These are phyloP conservation scores for Phengaris arion DNA, from an alignment of 2,888 invertebrate species.

Conservation along the genomic window DNA sequence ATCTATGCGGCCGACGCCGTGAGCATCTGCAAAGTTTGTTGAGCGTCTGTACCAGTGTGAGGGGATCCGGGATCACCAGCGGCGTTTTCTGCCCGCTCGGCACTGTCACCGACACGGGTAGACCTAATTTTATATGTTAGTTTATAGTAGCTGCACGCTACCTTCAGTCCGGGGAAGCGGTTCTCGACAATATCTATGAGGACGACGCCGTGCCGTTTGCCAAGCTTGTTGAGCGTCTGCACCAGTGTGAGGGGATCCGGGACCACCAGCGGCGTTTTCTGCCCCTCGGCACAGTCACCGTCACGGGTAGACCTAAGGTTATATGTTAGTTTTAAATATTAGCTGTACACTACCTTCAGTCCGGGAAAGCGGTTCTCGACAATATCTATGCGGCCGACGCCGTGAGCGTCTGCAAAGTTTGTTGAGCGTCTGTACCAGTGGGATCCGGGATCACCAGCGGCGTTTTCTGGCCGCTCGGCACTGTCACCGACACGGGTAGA, in stretches of 20 bases:
- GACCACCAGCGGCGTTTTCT: slow-evolving; percentile 61
- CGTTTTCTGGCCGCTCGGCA: slow-evolving; percentile 68
- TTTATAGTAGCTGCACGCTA: neutral
- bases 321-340: neutral
- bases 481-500: slow-evolving; percentile 61
- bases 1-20: slow-evolving; percentile 90
- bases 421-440: slow-evolving; percentile 84
- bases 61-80: slow-evolving; percentile 65
- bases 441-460: slow-evolving; percentile 67
- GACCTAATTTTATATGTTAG: slow-evolving; percentile 46
- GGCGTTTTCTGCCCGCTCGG: slow-evolving; percentile 68
- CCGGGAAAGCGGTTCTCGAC: slow-evolving; percentile 90
- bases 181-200: slow-evolving; percentile 93
- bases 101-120: slow-evolving; percentile 64
- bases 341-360: slow-evolving; percentile 78
- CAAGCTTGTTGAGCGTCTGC: slow-evolving; percentile 84
- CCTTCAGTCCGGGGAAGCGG: slow-evolving; percentile 69
- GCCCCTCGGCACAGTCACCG: slow-evolving; percentile 64
- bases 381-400: slow-evolving; percentile 90
- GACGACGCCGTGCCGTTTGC: slow-evolving; percentile 87
- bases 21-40: slow-evolving; percentile 85
- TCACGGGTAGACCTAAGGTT: slow-evolving; percentile 62
- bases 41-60: slow-evolving; percentile 83
- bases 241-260: slow-evolving; percentile 81
- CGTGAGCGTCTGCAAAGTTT: slow-evolving; percentile 84